Conservation (phyloP, 2,888 invertebrate species). For the Ceramica pisi region DNA sequence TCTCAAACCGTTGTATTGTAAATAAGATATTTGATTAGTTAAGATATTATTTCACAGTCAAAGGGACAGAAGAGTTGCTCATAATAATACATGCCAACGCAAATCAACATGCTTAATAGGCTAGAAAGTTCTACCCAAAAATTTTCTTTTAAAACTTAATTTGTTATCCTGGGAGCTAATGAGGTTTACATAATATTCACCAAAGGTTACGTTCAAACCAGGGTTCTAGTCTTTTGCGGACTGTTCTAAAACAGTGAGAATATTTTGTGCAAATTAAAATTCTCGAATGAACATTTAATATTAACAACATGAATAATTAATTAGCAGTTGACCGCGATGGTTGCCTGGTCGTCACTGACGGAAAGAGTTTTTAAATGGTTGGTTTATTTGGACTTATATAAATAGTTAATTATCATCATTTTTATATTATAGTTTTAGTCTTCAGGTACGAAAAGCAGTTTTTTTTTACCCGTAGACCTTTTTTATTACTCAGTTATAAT, state of each 20-base stretch:
- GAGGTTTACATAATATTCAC: conserved; percentile 8
- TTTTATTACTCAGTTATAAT: neutral
- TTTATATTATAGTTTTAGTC: neutral
- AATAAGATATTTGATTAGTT: too few relatives aligned
- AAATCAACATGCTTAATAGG: conserved; percentile 18
- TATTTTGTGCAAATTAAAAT: conserved; percentile 20
- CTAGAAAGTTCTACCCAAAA: conserved; percentile 29
- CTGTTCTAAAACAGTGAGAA: conserved; percentile 14
- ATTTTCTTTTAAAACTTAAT: conserved; percentile 2
- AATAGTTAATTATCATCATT: neutral
- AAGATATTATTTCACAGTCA: too few relatives aligned
- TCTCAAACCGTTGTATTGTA: conserved; percentile 18
- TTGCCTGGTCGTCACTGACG: conserved; percentile 13
- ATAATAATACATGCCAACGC: conserved; percentile 21
- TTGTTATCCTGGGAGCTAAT: conserved; percentile 1
- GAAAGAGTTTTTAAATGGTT: conserved; percentile 3
- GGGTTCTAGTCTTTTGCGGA: conserved; percentile 2
- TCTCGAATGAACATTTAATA: conserved; percentile 19
- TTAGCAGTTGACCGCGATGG: neutral
- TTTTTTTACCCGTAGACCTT: neutral
- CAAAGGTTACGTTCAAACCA: neutral
- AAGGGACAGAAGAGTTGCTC: conserved; percentile 4
- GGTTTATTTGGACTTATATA: neutral
- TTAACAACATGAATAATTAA: conserved; percentile 28
- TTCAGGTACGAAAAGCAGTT: neutral